Evolutionary conservation across 2,113 vertebrate species (phyloP).

Genomic region (Oncorhynchus tshawytscha): DNA sequence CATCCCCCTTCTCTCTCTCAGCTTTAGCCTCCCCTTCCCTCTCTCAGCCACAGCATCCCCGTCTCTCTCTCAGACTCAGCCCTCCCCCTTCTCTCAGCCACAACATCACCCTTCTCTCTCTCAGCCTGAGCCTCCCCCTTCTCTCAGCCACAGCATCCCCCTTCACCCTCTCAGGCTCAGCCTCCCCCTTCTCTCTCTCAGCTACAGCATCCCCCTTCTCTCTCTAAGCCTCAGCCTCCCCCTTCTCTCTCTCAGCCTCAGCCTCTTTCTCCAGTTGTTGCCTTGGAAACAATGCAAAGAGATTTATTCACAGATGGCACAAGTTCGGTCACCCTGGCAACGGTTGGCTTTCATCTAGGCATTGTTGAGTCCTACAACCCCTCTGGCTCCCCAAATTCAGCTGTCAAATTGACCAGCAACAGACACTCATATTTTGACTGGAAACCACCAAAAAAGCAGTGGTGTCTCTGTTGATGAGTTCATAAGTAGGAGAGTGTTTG

Average conservation of each 20-base stretch:
- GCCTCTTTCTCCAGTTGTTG: constrained; percentile 57
- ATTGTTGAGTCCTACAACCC: constrained; percentile 33
- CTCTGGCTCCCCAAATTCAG: constrained; percentile 18
- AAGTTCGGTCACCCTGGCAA: constrained; percentile 69
- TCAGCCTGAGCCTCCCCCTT: neutral
- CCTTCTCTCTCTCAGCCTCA: no score
- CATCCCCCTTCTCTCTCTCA: no score
- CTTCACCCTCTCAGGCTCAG: no score
- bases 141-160: neutral
- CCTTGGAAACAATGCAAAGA: constrained; percentile 75
- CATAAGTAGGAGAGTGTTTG: neutral
- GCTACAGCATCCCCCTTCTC: neutral
- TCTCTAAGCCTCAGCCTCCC: neutral
- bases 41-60: no score
- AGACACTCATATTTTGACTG: neutral
- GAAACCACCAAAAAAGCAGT: neutral
- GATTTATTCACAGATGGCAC: constrained; percentile 49
- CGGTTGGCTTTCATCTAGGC: constrained; percentile 67
- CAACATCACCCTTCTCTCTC: constrained; percentile 7
- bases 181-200: no score
- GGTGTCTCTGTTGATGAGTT: neutral
- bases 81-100: neutral
- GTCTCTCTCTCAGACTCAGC: no score
- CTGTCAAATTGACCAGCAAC: neutral
- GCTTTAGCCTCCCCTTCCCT: no score